Evolutionary conservation across 2,797 vertebrate genomes (phyloP).

Genomic region (Gymnoscopelus braueri): DNA sequence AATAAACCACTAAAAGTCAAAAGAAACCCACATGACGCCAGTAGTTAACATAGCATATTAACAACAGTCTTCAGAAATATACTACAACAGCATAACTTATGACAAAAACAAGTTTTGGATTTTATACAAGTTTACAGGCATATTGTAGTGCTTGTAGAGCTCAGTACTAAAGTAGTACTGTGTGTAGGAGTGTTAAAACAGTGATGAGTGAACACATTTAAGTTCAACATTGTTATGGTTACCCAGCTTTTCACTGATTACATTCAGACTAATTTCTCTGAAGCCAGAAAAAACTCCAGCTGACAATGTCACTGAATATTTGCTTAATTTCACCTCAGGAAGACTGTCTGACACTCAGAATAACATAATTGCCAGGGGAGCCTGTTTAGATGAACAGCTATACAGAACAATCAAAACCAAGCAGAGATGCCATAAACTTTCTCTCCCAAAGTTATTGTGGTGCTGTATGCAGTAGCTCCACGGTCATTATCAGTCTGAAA

Average conservation of each 20-base stretch:
- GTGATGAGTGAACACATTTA: slow-evolving; percentile 22
- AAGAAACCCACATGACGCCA: slow-evolving; percentile 34
- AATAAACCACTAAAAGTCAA: slow-evolving; percentile 44
- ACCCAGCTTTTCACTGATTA: slow-evolving; percentile 18
- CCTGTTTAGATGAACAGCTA: not conserved
- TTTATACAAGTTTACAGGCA: slow-evolving; percentile 65
- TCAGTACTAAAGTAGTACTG: slow-evolving; percentile 22
- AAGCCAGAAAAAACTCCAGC: not conserved
- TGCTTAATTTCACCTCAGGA: slow-evolving; percentile 55
- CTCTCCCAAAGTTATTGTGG: not conserved
- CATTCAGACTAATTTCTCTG: not conserved
- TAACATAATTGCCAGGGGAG: slow-evolving; percentile 18
- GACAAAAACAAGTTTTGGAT: slow-evolving; percentile 11
- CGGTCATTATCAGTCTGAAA: not conserved
- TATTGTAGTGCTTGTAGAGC: slow-evolving; percentile 39
- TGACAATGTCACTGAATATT: slow-evolving; percentile 31
- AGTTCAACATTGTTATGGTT: slow-evolving; percentile 13
- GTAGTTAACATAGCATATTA: slow-evolving; percentile 36
- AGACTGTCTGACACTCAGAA: slow-evolving; percentile 51
- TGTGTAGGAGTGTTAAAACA: slow-evolving; percentile 33
- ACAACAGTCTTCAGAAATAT: slow-evolving; percentile 46
- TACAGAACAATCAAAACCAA: slow-evolving; percentile 1
- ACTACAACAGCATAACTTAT: slow-evolving; percentile 45
- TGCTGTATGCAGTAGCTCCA: slow-evolving; percentile 2
- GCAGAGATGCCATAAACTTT: slow-evolving; percentile 6